Conservation (phyloP, 2,888 invertebrate genomes). For the Ernsta delagoae region DNA sequence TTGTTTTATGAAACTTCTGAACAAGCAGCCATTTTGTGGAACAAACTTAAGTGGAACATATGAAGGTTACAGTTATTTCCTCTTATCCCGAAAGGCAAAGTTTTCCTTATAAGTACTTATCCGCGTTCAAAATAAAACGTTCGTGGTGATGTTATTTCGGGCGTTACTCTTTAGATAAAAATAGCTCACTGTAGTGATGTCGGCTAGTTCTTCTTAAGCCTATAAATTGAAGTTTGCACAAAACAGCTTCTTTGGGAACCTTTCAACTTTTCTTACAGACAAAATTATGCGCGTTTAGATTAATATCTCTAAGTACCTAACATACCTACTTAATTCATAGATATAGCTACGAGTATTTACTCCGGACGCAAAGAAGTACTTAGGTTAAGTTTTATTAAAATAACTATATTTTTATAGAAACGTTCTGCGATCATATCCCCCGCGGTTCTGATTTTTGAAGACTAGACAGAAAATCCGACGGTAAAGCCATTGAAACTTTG, state of each 20-base stretch:
- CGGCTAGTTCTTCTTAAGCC: not conserved
- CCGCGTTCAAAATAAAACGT: not conserved
- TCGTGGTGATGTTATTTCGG: not conserved
- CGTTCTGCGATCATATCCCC: too few species aligned
- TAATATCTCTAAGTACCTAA: too few species aligned
- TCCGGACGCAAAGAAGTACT: too few species aligned
- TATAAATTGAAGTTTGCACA: not conserved
- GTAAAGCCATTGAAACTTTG: too few species aligned
- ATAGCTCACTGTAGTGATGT: not conserved
- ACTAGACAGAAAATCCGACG: too few species aligned
- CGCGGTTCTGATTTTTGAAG: too few species aligned
- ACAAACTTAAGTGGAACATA: not conserved
- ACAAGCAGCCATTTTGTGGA: not conserved
- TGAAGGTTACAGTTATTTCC: slow-evolving; percentile 4
- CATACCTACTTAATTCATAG: too few species aligned
- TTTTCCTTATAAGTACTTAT: slow-evolving; percentile 5
- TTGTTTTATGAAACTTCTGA: not conserved
- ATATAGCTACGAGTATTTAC: too few species aligned
- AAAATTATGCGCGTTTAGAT: too few species aligned
- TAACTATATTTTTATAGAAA: too few species aligned
- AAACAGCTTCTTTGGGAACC: not conserved
- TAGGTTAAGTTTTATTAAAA: too few species aligned
- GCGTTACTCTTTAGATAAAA: not conserved
- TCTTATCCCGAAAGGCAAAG: not conserved
- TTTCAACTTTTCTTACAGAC: not conserved